Evolutionary conservation across 2,113 vertebrate species (phyloP).

Genomic region (Scomber japonicus): DNA sequence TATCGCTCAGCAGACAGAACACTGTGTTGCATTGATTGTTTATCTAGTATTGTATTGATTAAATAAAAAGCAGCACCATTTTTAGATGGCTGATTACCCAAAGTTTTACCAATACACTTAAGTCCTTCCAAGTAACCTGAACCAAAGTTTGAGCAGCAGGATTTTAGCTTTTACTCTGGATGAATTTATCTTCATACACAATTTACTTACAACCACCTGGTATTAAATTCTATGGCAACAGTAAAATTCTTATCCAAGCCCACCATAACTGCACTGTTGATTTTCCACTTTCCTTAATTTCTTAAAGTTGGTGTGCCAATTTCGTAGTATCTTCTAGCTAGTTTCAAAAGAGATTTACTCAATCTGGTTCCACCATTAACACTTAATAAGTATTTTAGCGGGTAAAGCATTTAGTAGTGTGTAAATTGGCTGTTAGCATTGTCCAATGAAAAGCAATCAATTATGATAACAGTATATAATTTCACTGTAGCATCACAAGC

Average conservation of each 20-base stretch:
- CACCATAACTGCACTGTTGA: neutral
- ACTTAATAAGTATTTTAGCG: neutral
- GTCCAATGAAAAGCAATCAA: neutral
- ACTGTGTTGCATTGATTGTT: conserved; percentile 66
- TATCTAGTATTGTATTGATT: conserved; percentile 55
- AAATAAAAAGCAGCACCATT: conserved; percentile 74
- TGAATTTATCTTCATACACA: neutral
- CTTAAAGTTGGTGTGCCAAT: neutral
- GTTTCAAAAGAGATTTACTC: neutral
- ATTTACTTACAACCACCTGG: conserved; percentile 10
- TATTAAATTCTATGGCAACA: neutral
- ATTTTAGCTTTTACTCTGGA: conserved; percentile 11
- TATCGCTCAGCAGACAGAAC: conserved; percentile 40
- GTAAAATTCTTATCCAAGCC: neutral
- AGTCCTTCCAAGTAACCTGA: conserved; percentile 17
- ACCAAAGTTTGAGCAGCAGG: conserved; percentile 27
- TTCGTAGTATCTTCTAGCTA: neutral
- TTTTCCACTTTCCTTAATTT: conserved; percentile 5
- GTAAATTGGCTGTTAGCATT: neutral
- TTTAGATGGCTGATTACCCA: conserved; percentile 59
- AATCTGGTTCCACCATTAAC: neutral
- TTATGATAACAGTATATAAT: too few species aligned
- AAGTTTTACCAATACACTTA: conserved; percentile 26
- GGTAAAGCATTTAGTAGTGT: neutral
- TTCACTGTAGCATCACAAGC: neutral